Evolutionary conservation across 2,113 vertebrate species (phyloP).

Genomic region (Nasalis larvatus): DNA sequence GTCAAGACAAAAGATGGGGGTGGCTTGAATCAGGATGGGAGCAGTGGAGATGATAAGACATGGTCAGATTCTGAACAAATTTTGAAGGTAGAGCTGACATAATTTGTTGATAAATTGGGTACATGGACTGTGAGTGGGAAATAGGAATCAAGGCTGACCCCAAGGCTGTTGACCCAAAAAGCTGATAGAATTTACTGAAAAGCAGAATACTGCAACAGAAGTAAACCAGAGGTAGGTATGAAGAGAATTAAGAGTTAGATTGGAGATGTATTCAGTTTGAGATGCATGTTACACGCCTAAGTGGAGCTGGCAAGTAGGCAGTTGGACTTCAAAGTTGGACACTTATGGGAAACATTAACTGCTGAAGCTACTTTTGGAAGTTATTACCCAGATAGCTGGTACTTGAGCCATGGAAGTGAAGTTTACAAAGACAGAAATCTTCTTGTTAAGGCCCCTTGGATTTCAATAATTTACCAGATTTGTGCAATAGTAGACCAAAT

Average conservation of each 20-base stretch:
- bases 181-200: neutral
- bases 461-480: conserved; percentile 18
- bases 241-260: neutral
- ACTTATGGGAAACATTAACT: neutral
- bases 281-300: neutral
- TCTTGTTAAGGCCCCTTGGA: neutral
- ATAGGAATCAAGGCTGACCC: neutral
- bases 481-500: neutral
- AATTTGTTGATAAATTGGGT: neutral
- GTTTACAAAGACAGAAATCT: neutral
- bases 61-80: neutral
- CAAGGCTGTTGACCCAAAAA: neutral
- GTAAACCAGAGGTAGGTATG: neutral
- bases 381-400: neutral
- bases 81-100: neutral
- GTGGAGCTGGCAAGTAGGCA: neutral
- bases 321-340: neutral
- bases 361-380: neutral
- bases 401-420: neutral
- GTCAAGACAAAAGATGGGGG: neutral
- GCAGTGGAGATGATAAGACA: neutral
- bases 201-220: neutral
- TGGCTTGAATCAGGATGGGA: neutral
- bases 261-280: neutral
- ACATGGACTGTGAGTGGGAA: neutral